Percentiles rank a stretch among this genome's conserved stretches.
Evolutionary conservation across 2,113 vertebrate genomes (phyloP).

Genomic region (Drymodes brunneopygia): DNA sequence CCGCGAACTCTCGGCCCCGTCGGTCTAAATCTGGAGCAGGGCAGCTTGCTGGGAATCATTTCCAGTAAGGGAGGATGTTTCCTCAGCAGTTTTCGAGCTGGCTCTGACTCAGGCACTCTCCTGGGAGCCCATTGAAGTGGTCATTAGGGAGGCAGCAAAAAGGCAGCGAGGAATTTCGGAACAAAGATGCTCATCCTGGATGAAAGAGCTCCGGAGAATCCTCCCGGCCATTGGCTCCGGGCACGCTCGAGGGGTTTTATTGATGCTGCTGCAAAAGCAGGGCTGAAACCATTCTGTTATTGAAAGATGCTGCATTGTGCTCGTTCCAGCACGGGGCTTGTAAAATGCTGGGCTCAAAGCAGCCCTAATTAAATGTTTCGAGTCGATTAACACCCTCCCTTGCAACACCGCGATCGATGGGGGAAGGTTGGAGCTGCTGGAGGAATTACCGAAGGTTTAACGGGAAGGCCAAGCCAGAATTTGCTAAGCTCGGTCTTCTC

Average conservation of each 20-base stretch:
- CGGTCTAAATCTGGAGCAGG: constrained; percentile 73
- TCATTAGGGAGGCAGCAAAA: constrained; percentile 79
- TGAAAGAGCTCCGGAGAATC: constrained; percentile 63
- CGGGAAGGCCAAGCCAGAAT: not conserved
- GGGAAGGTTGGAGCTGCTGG: not conserved
- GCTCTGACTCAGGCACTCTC: constrained; percentile 77
- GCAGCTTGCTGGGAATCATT: constrained; percentile 76
- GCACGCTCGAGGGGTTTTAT: constrained; percentile 49
- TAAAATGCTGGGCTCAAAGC: not conserved
- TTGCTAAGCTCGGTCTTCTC: not conserved
- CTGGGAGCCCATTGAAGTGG: constrained; percentile 75
- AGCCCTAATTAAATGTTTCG: constrained; percentile 34
- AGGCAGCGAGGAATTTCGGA: constrained; percentile 78
- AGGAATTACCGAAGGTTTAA: not conserved
- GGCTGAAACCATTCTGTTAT: constrained; percentile 14
- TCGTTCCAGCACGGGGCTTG: constrained; percentile 23
- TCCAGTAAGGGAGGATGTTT: constrained; percentile 85
- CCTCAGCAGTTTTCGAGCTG: constrained; percentile 79
- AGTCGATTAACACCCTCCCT: not conserved
- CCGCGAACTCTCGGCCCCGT: constrained; percentile 27
- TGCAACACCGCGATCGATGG: not conserved
- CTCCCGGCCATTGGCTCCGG: constrained; percentile 49
- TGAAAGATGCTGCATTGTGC: constrained; percentile 21
- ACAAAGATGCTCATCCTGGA: constrained; percentile 69
- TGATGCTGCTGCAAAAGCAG: constrained; percentile 47